Base-by-base conservation (phyloP, 1,140 invertebrate species). In the Drosophila punjabiensis region DNA sequence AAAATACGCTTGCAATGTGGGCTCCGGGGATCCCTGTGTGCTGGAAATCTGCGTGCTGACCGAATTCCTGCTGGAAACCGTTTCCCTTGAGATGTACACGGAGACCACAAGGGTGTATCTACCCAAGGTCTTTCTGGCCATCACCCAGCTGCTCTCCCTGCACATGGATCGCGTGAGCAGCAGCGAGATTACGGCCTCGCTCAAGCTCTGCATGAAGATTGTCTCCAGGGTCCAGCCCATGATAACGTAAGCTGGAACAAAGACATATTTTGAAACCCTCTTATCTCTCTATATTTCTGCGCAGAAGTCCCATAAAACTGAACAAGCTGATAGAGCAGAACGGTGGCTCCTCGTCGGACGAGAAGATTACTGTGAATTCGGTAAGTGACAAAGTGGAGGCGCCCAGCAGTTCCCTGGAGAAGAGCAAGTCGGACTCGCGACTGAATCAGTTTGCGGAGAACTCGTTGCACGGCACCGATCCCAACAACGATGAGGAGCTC, bases 81-180 rank as follows among this genome's bases (percentile, higher is more conserved):
- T 98, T 1, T 96, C 97, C 0, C 93, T 97, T 53, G 97, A 98
- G 90, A 96, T 96, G 32, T 97, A 96, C 81, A 94, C 95, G 35
- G 96, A 98, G 82, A 97, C 96, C 14, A 96, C 96, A n/a, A 96
- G 96, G 8, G 96, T 97, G 74, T 96, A 97, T 91, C 92, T 98
- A 14, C 97, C 97, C 8, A 95, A 95, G 64, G 94, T 97, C 45
- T 96, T 97, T 81, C 93, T 95, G 48, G 94, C 96, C 66, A 95
- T 98, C 39, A 94, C 95, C 5, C 94, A 94, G 60, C 94, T 95
- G 67, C 88, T 97, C 14, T 95, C 95, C 0, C 79, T 94, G 18
- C 94, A 95, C 79, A 95, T 95, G 76, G 93, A 95, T 41, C 88
- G 93, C 43, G 83, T 97, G 6, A 94, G 94, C 45, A 94, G 95